Conservation (phyloP, 2,113 vertebrate genomes). For the Vombatus ursinus region DNA sequence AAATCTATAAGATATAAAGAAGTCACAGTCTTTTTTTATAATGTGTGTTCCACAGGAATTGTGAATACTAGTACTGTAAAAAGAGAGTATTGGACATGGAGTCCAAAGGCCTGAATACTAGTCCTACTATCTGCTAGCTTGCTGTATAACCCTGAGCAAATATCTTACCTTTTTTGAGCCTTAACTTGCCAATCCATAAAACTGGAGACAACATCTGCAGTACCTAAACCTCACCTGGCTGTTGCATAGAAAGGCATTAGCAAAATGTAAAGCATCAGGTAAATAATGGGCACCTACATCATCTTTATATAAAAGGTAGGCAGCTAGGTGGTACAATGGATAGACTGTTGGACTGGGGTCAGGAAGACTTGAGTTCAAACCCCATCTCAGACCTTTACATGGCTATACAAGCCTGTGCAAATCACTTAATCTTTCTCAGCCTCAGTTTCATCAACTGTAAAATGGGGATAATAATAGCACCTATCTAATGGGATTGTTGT, state of each 20-base stretch:
- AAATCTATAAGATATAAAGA: neutral
- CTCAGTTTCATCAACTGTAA: neutral
- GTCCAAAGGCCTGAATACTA: neutral
- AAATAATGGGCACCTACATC: neutral
- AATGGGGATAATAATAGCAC: neutral
- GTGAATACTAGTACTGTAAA: neutral
- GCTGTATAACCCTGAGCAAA: neutral
- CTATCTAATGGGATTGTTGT: neutral
- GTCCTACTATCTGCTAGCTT: no score
- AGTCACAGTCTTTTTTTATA: neutral
- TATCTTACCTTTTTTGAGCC: neutral
- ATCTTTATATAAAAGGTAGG: neutral
- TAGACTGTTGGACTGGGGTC: neutral
- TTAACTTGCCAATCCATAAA: neutral
- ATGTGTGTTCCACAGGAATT: neutral
- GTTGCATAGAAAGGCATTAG: neutral
- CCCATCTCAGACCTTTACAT: neutral
- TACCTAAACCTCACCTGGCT: neutral
- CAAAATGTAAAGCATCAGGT: neutral
- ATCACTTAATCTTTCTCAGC: neutral
- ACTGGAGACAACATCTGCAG: neutral
- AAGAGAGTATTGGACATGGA: neutral
- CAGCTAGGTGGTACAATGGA: neutral
- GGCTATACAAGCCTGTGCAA: no score
- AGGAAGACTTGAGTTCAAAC: neutral